These are phyloP conservation scores for Patiria pectinifera DNA, from an alignment of 53 echinoderm and acorn worm species.

Conservation along the genomic window DNA sequence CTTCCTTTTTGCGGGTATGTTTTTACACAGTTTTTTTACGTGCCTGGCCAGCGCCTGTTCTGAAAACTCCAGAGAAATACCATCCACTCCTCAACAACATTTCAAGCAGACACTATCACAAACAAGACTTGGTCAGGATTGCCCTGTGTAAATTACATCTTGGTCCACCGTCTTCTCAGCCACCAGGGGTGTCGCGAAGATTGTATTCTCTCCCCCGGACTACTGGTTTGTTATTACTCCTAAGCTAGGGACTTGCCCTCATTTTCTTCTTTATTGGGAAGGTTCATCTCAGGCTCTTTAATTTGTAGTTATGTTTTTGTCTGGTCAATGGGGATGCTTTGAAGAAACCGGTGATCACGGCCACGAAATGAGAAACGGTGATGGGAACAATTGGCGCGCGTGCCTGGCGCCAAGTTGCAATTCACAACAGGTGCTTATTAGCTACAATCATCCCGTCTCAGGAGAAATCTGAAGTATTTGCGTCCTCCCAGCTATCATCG, in stretches of 20 bases:
- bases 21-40: neutral
- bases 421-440: neutral
- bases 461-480: constrained; percentile 14
- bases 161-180: neutral
- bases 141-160: constrained; percentile 27
- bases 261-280: neutral
- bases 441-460: neutral
- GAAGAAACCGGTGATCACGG: neutral
- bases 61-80: neutral
- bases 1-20: neutral
- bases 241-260: neutral
- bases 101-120: neutral
- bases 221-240: neutral
- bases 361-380: neutral
- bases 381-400: neutral
- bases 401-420: neutral
- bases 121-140: constrained; percentile 1
- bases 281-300: neutral
- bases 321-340: neutral
- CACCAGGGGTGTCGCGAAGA: constrained; percentile 6
- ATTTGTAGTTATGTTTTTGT: neutral
- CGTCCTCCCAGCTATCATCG: neutral
- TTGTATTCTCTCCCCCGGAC: neutral
- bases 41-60: neutral
- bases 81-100: neutral